These are phyloP conservation scores for Cathartes aura DNA, from an alignment of 2,113 vertebrate genomes.

Conservation along the genomic window DNA sequence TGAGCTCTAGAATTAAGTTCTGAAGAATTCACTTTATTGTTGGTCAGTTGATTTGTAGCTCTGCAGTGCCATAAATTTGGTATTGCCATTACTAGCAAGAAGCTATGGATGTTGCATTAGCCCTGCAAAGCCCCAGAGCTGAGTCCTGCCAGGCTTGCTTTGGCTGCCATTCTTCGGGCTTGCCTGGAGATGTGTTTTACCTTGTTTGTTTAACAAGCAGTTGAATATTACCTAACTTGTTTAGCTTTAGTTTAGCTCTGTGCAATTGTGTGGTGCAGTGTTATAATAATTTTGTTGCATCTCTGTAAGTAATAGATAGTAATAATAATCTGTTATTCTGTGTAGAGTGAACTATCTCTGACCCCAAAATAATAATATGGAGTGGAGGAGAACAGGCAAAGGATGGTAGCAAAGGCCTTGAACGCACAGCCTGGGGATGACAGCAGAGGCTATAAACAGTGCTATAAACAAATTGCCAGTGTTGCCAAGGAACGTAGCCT, in stretches of 20 bases:
- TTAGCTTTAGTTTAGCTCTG: neutral
- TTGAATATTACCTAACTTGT: neutral
- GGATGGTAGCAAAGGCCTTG: neutral
- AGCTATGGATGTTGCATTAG: accelerated
- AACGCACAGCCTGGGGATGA: neutral
- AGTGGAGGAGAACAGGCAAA: neutral
- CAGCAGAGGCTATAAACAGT: neutral
- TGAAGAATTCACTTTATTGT: neutral
- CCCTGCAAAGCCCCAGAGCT: neutral
- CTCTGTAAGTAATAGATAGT: neutral
- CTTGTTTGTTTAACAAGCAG: neutral
- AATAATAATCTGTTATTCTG: neutral
- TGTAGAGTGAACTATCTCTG: neutral
- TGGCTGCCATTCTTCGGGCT: neutral
- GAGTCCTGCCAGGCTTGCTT: neutral
- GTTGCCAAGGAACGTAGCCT: accelerated
- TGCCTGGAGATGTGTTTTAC: neutral
- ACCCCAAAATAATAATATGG: neutral
- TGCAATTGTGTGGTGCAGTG: neutral
- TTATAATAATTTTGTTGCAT: neutral
- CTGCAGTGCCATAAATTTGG: neutral
- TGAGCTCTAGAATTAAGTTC: neutral
- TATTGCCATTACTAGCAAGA: neutral
- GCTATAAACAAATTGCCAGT: neutral
- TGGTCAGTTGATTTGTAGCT: neutral